Percentiles rank a stretch among this genome's conserved stretches.
Evolutionary conservation across 2,888 invertebrate genomes (phyloP).

Genomic region (Apocheima hispidaria): DNA sequence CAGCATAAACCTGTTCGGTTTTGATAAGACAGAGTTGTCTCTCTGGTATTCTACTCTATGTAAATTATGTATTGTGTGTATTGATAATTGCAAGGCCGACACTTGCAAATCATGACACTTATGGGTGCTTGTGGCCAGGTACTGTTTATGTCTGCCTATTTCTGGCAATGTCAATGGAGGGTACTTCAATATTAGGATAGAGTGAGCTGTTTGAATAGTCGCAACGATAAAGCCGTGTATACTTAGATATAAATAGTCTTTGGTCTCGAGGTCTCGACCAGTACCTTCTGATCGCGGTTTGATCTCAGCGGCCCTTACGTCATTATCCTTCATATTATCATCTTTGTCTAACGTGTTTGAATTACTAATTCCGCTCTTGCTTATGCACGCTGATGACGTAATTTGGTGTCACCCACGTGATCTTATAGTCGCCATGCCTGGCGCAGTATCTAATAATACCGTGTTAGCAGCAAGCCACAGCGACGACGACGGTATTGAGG

Average conservation of each 20-base stretch:
- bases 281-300: too few relatives aligned
- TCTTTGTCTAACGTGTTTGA: too few relatives aligned
- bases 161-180: constrained; percentile 38
- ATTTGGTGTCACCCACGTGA: too few relatives aligned
- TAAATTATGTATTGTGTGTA: neutral
- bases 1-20: neutral
- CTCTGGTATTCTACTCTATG: neutral
- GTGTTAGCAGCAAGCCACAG: too few relatives aligned
- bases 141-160: constrained; percentile 31
- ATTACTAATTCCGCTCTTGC: too few relatives aligned
- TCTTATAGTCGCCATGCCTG: too few relatives aligned
- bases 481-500: too few relatives aligned
- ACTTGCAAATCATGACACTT: constrained; percentile 33
- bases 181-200: constrained; percentile 31
- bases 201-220: constrained; percentile 20
- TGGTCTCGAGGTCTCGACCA: neutral
- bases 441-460: too few relatives aligned
- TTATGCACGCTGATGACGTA: too few relatives aligned
- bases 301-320: too few relatives aligned
- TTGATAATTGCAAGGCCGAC: constrained; percentile 36
- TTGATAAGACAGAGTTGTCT: neutral
- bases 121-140: constrained; percentile 21
- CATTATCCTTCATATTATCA: too few relatives aligned
- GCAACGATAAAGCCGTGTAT: constrained; percentile 4
- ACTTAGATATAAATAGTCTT: neutral